A percentile compares a stretch with the other conserved stretches of the same genome.
Evolutionary conservation across 2,113 vertebrate genomes (phyloP).

Genomic region (Crotalus helleri): DNA sequence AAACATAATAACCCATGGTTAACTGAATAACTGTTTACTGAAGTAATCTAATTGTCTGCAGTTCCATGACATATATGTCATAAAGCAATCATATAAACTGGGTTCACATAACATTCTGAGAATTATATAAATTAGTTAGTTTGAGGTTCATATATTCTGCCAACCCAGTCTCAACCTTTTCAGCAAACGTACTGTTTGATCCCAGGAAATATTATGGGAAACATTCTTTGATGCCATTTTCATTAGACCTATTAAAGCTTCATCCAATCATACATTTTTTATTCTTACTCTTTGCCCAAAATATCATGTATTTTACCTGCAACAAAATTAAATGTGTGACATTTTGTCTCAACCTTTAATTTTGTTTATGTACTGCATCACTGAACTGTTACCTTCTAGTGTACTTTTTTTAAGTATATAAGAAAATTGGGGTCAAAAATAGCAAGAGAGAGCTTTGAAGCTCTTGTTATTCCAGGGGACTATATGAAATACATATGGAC

Average conservation of each 20-base stretch:
- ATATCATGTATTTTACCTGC: neutral
- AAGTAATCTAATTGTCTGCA: neutral
- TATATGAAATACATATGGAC: neutral
- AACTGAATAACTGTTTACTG: neutral
- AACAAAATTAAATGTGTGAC: neutral
- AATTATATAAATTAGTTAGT: neutral
- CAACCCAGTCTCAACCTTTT: neutral
- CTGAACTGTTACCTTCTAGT: neutral
- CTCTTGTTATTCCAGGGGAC: slow-evolving; percentile 29
- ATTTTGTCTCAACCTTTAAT: neutral
- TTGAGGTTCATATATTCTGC: neutral
- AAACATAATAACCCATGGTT: neutral
- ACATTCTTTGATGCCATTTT: neutral
- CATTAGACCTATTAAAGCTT: neutral
- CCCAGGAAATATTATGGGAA: neutral
- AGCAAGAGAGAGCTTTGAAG: neutral
- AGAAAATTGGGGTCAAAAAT: slow-evolving; percentile 11
- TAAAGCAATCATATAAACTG: neutral
- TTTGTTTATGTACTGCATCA: neutral
- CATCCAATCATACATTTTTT: neutral
- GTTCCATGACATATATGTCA: neutral
- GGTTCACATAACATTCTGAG: neutral
- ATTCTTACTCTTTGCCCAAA: neutral
- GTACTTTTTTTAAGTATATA: neutral
- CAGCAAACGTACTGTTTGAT: neutral